Evolutionary conservation across 2,113 vertebrate genomes (phyloP).

Genomic region (Xyliphius kryptos): DNA sequence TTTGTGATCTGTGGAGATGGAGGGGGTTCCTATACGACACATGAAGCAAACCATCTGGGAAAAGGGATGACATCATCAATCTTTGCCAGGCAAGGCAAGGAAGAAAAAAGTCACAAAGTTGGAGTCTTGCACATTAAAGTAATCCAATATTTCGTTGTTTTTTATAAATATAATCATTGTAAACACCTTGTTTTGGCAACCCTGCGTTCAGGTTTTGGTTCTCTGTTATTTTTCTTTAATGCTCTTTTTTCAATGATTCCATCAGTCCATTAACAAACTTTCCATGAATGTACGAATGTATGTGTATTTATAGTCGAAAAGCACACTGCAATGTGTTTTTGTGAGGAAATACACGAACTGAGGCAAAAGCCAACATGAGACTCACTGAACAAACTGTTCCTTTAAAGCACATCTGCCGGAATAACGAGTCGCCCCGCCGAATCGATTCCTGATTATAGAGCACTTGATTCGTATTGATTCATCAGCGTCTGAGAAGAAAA

Average conservation of each 20-base stretch:
- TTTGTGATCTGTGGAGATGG: constrained; percentile 30
- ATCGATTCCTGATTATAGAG: not conserved
- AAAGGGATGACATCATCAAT: constrained; percentile 41
- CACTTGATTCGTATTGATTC: no score
- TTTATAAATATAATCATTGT: not conserved
- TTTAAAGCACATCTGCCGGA: constrained; percentile 49
- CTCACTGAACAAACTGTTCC: constrained; percentile 36
- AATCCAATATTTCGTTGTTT: no score
- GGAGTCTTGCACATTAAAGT: not conserved
- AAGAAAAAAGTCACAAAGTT: not conserved
- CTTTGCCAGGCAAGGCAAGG: constrained; percentile 14
- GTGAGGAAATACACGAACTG: not conserved
- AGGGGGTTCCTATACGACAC: constrained; percentile 29
- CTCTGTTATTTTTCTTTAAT: not conserved
- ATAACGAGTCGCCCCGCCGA: constrained; percentile 69
- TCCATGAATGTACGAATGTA: not conserved
- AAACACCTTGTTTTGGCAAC: not conserved
- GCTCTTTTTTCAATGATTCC: not conserved
- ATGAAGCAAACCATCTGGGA: constrained; percentile 35
- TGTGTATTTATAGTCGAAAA: not conserved
- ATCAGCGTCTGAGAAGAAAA: no score
- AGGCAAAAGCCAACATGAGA: not conserved
- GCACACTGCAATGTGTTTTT: not conserved
- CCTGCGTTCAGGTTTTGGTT: not conserved
- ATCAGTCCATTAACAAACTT: not conserved